phyloP scores from a whole-genome alignment of 2,888 invertebrate genomes.

The Phytoseiulus persimilis region DNA sequence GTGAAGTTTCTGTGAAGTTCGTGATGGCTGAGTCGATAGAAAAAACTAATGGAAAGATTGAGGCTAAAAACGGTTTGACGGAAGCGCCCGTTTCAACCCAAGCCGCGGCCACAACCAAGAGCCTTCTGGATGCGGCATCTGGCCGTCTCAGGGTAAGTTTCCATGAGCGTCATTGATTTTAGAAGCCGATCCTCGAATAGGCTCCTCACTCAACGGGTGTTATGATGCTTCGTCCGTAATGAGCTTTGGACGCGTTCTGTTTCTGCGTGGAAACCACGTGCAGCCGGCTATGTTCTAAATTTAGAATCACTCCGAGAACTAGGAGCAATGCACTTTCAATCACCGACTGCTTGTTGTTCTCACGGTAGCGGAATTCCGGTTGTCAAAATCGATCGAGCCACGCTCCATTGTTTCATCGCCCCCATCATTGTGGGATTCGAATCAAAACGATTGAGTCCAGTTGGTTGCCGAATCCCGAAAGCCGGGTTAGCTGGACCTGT shows the following conservation, averaged over 20 bases:
- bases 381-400: neutral
- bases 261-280: neutral
- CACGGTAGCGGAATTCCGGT: neutral
- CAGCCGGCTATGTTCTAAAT: neutral
- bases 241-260: neutral
- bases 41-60: conserved; percentile 6
- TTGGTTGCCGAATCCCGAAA: no score
- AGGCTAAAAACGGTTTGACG: neutral
- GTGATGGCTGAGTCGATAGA: conserved; percentile 28
- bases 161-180: neutral
- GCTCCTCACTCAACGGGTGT: neutral
- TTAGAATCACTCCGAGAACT: neutral
- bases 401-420: neutral
- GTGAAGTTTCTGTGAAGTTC: neutral
- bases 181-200: neutral
- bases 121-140: conserved; percentile 18
- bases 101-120: conserved; percentile 24
- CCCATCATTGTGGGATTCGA: neutral
- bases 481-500: no score
- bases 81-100: conserved; percentile 25
- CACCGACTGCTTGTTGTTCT: neutral
- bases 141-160: conserved; percentile 33
- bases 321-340: neutral
- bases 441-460: no score
- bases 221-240: neutral